Conservation (phyloP, 2,797 vertebrate species). For the Microctenopoma steveboyesi region DNA sequence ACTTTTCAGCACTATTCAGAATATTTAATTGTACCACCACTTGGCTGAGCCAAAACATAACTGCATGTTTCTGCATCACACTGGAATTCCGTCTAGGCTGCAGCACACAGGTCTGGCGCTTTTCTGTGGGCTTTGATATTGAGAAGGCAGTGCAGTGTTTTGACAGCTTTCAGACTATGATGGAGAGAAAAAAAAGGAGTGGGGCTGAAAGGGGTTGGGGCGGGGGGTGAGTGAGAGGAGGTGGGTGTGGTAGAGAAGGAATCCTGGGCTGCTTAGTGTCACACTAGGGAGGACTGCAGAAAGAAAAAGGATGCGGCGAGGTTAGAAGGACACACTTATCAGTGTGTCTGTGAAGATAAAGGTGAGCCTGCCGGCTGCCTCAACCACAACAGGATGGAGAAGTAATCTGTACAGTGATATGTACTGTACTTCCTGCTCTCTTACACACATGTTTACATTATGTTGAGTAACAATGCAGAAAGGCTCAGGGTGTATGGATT, state of each 20-base stretch:
- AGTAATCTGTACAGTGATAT: constrained; percentile 21
- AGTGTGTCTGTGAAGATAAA: constrained; percentile 62
- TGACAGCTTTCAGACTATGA: constrained; percentile 70
- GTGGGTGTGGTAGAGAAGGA: constrained; percentile 66
- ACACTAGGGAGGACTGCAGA: constrained; percentile 60
- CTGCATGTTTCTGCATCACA: constrained; percentile 24
- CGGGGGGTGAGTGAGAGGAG: constrained; percentile 20
- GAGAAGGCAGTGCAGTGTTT: constrained; percentile 65
- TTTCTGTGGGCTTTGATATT: constrained; percentile 60
- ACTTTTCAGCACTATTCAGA: constrained; percentile 38
- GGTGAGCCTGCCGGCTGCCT: constrained; percentile 23
- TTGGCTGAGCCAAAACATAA: constrained; percentile 49
- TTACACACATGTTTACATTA: constrained; percentile 36
- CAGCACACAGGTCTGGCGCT: constrained; percentile 26
- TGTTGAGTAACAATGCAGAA: constrained; percentile 58
- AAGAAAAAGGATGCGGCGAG: constrained; percentile 47
- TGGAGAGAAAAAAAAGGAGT: constrained; percentile 29
- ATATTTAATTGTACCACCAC: constrained; percentile 59
- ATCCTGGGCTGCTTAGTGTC: constrained; percentile 74
- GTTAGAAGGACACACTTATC: constrained; percentile 65
- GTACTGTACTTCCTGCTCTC: constrained; percentile 8
- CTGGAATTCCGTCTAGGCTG: constrained; percentile 46
- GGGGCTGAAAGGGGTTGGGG: constrained; percentile 10
- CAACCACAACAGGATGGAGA: constrained; percentile 67
- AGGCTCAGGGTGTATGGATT: constrained; percentile 67